These are phyloP conservation scores for Tragelaphus scriptus DNA, from an alignment of 2,113 vertebrate genomes.

Conservation along the genomic window DNA sequence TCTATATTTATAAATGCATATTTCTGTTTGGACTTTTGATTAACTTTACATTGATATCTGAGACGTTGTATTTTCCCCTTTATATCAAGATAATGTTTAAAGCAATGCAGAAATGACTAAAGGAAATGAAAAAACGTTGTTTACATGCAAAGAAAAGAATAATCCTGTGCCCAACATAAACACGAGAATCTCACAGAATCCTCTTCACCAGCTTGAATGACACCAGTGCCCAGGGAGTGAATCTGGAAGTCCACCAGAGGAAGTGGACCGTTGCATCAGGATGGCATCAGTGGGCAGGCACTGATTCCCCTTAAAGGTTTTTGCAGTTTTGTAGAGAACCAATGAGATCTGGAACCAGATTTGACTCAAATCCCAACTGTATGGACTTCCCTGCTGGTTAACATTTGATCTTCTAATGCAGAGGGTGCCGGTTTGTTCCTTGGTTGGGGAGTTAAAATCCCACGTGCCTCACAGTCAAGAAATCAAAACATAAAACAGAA, in stretches of 20 bases:
- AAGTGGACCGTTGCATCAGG: background rate
- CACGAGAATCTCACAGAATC: background rate
- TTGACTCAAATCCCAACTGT: background rate
- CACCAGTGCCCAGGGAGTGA: background rate
- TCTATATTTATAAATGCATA: background rate
- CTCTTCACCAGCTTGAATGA: background rate
- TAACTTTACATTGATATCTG: background rate
- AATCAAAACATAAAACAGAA: background rate
- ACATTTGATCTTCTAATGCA: background rate
- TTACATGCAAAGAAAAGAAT: background rate
- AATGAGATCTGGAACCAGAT: background rate
- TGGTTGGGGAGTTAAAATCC: background rate
- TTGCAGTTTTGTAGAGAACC: background rate
- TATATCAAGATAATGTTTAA: background rate
- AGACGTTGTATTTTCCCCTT: background rate
- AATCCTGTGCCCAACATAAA: background rate
- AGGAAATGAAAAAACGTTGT: background rate
- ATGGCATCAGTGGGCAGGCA: accelerated
- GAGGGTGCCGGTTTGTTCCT: background rate
- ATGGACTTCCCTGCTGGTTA: background rate
- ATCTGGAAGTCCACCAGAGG: background rate
- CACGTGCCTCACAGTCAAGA: background rate
- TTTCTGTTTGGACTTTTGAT: background rate
- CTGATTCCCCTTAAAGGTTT: background rate
- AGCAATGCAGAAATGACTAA: background rate